Evolutionary conservation across 2,888 invertebrate genomes (phyloP).

Genomic region (Isoperla grammatica): DNA sequence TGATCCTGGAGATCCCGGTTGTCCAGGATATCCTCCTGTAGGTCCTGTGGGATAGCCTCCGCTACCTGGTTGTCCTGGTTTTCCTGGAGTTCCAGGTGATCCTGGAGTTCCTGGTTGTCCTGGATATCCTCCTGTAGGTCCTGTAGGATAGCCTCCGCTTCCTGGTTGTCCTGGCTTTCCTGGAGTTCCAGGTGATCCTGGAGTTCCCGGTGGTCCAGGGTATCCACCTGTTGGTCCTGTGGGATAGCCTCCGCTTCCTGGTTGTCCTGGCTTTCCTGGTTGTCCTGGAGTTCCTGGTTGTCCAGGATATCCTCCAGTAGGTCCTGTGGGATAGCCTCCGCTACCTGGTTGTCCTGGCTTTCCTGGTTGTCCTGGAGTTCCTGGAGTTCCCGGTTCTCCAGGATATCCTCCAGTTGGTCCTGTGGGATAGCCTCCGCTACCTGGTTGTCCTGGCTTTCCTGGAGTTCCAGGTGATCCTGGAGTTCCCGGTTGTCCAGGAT

Average conservation of each 20-base stretch:
- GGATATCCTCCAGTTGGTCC: slow-evolving; percentile 3
- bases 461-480: slow-evolving; percentile 38
- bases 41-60: too few relatives aligned
- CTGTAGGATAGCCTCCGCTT: slow-evolving; percentile 29
- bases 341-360: slow-evolving; percentile 30
- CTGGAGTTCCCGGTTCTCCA: slow-evolving; percentile 25
- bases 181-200: slow-evolving; percentile 29
- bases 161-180: slow-evolving; percentile 39
- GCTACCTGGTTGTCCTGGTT: slow-evolving; percentile 32
- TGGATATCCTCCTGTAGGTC: slow-evolving; percentile 38
- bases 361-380: slow-evolving; percentile 37
- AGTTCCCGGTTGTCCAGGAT: slow-evolving; percentile 33
- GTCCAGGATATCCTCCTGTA: slow-evolving; percentile 23
- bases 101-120: slow-evolving; percentile 35
- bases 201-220: slow-evolving; percentile 51
- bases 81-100: slow-evolving; percentile 34
- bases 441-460: slow-evolving; percentile 37
- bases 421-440: slow-evolving; percentile 36
- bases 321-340: slow-evolving; percentile 32
- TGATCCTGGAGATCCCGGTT: slow-evolving; percentile 37
- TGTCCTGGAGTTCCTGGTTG: slow-evolving; percentile 28
- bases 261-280: slow-evolving; percentile 27
- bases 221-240: slow-evolving; percentile 47
- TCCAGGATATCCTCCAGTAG: slow-evolving; percentile 14
- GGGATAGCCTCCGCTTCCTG: too few relatives aligned